Conservation (phyloP, 2,797 vertebrate species). For the Gymnothorax javanicus region DNA sequence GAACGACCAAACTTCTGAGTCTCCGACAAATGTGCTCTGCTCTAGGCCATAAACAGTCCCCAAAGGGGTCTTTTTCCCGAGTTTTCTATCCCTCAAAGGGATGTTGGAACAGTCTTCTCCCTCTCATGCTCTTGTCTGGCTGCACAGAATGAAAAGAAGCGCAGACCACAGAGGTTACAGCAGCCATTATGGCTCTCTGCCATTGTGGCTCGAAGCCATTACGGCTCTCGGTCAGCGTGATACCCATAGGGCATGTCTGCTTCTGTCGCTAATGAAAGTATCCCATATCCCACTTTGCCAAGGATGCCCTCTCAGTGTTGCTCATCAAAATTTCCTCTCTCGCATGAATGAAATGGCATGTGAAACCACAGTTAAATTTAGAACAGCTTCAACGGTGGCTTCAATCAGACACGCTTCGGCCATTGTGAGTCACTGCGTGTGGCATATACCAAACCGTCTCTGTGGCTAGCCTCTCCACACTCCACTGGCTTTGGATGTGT, state of each 20-base stretch:
- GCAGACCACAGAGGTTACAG: background rate
- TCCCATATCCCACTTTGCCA: background rate
- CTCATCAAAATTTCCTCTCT: background rate
- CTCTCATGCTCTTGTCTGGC: background rate
- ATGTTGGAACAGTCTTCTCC: background rate
- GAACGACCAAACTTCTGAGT: too few relatives aligned
- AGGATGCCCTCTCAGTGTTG: background rate
- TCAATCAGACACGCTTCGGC: background rate
- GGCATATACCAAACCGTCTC: background rate
- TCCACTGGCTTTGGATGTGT: background rate
- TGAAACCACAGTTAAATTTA: background rate
- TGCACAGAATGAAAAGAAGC: background rate
- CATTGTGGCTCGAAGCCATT: background rate
- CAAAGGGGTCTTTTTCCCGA: background rate
- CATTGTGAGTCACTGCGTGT: background rate
- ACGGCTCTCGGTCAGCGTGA: background rate
- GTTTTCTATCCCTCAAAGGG: background rate
- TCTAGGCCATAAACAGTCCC: background rate
- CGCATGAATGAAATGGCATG: background rate
- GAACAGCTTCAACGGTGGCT: background rate
- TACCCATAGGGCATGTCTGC: background rate
- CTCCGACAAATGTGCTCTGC: background rate
- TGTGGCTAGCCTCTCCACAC: background rate
- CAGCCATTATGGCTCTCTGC: background rate
- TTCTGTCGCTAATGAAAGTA: background rate